Evolutionary conservation across 2,113 vertebrate species (phyloP), one percentile per base, ranked within the genome.

Genomic region (Austrofundulus limnaeus): DNA sequence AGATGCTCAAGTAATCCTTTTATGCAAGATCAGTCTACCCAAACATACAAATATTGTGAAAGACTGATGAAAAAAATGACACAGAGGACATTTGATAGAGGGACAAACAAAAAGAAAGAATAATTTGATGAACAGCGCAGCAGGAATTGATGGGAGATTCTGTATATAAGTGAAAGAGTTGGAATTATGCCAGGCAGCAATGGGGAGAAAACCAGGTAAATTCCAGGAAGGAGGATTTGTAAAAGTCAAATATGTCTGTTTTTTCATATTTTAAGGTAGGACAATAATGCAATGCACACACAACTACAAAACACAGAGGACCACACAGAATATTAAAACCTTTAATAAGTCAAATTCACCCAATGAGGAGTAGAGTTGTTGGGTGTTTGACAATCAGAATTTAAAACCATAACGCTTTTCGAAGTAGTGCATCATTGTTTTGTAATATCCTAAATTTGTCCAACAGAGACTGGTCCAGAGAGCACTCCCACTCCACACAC

Each of bases 371-470:
- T n/a, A n/a, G n/a, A n/a, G n/a, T n/a, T n/a, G n/a, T n/a, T n/a
- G n/a, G n/a, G n/a, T n/a, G n/a, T n/a, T 58, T 62, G 89, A 90
- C 76, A 94, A 48, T 58, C 0, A 52, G 91, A 88, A 83, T 84
- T 61, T 31, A 42, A 45, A 82, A 78, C 86, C 85, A 62, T 48
- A 90, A 85, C 85, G 89, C 75, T 73, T 78, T 72, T 62, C 74
- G 66, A 73, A 72, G 83, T 83, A 68, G 72, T 77, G 87, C 72
- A 79, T 85, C 84, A 83, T 81, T 89, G 84, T 77, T 83, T 81
- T 89, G 84, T 76, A 90, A 88, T 88, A 83, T 83, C 72, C 81
- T 84, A 91, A 92, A 92, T 91, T 91, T 92, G 90, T 92, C 90
- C 83, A 78, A 0, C 86, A 88, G 80, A 85, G 87, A 90, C 92